A percentile compares a stretch with the other conserved stretches of the same genome.
These are phyloP conservation scores for Clunio marinus DNA, from an alignment of 2,888 invertebrate species.

Conservation along the genomic window DNA sequence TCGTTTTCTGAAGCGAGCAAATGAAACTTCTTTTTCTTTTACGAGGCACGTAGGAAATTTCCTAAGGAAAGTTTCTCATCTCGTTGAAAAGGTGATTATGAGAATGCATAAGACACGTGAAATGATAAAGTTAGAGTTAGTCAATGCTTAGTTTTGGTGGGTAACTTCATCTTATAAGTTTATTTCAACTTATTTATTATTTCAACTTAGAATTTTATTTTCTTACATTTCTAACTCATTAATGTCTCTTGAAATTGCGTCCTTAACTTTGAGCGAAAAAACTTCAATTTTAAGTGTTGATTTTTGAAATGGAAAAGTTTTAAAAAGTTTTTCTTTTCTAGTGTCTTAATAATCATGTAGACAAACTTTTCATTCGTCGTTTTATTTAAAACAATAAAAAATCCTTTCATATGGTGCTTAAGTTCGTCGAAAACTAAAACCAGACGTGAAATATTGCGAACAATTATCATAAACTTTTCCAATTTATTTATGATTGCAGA, in stretches of 20 bases:
- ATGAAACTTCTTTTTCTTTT: neutral
- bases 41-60: constrained; percentile 9
- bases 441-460: neutral
- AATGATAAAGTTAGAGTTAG: neutral
- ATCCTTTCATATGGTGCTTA: no score
- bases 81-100: neutral
- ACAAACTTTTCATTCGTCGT: no score
- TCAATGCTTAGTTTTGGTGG: no score
- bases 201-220: no score
- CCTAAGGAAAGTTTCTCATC: neutral
- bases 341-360: no score
- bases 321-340: no score
- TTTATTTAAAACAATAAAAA: no score
- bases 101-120: neutral
- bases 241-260: no score
- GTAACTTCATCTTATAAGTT: no score
- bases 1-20: neutral
- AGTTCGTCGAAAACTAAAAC: no score
- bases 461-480: neutral
- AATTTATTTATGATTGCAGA: neutral
- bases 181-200: no score
- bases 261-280: neutral
- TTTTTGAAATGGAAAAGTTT: neutral
- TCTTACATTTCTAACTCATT: no score
- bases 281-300: neutral